Evolutionary conservation across 2,888 invertebrate species (phyloP).

Genomic region (Allophyes oxyacanthae): DNA sequence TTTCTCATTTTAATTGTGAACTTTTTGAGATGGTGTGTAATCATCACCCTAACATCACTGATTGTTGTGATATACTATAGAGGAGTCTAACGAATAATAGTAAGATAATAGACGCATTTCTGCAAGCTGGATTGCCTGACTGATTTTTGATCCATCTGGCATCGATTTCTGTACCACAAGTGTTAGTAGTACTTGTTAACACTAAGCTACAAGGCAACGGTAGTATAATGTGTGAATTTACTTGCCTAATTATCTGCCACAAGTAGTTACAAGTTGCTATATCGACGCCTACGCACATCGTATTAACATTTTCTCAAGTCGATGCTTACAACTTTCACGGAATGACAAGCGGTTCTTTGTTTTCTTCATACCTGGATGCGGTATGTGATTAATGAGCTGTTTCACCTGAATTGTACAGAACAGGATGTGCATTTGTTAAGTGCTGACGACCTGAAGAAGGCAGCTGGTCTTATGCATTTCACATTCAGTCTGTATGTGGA

Average conservation of each 20-base stretch:
- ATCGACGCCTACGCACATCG: constrained; percentile 35
- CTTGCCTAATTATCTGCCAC: constrained; percentile 32
- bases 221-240: constrained; percentile 34
- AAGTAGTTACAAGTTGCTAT: constrained; percentile 27
- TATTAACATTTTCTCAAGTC: constrained; percentile 43
- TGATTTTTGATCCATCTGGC: too few species aligned
- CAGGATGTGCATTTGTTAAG: constrained; percentile 5
- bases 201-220: background rate
- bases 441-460: too few species aligned
- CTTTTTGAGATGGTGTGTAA: too few species aligned
- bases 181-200: background rate
- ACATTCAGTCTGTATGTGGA: too few species aligned
- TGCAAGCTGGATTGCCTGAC: too few species aligned
- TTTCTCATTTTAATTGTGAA: too few species aligned
- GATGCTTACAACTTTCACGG: constrained; percentile 37
- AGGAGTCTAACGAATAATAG: too few species aligned
- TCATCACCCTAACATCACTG: too few species aligned
- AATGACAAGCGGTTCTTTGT: constrained; percentile 30
- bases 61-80: too few species aligned
- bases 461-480: too few species aligned
- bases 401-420: constrained; percentile 8
- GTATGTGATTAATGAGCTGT: constrained; percentile 4
- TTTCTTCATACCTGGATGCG: constrained; percentile 8
- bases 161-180: too few species aligned
- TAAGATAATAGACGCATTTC: too few species aligned